These are phyloP conservation scores for Charaxes varanes DNA, from an alignment of 1,140 invertebrate species.

Conservation along the genomic window DNA sequence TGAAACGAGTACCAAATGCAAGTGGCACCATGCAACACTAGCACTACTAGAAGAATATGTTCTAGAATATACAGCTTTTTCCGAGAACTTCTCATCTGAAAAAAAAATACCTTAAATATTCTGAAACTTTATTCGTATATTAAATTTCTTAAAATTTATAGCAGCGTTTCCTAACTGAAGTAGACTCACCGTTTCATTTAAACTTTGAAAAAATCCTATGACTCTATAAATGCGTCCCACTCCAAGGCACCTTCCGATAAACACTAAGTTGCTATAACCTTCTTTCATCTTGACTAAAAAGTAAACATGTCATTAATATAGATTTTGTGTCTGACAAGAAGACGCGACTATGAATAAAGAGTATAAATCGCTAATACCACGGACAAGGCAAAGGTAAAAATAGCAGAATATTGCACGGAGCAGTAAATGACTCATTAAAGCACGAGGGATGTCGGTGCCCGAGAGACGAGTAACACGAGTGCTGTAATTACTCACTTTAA, in stretches of 20 bases:
- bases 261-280: conserved; percentile 11
- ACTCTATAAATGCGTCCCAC: conserved; percentile 49
- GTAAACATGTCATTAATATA: conserved; percentile 10
- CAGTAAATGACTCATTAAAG: no score
- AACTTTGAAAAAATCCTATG: conserved; percentile 28
- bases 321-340: no score
- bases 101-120: not conserved
- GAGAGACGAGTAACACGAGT: no score
- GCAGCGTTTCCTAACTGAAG: no score
- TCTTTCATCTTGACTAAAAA: conserved; percentile 31
- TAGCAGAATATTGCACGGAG: no score
- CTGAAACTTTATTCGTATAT: not conserved
- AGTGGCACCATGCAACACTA: conserved; percentile 36
- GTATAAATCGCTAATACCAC: no score
- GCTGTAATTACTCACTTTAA: no score
- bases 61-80: conserved; percentile 38
- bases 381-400: no score
- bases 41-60: conserved; percentile 23
- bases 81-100: conserved; percentile 40
- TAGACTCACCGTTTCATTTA: conserved; percentile 39
- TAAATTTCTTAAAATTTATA: not conserved
- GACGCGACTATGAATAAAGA: no score
- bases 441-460: no score
- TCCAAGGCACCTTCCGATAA: conserved; percentile 40
- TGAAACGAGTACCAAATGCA: conserved; percentile 45